Percentiles rank a stretch among this genome's conserved stretches.
Conservation (phyloP, 1,140 invertebrate species). For the Holotrichia oblita region DNA sequence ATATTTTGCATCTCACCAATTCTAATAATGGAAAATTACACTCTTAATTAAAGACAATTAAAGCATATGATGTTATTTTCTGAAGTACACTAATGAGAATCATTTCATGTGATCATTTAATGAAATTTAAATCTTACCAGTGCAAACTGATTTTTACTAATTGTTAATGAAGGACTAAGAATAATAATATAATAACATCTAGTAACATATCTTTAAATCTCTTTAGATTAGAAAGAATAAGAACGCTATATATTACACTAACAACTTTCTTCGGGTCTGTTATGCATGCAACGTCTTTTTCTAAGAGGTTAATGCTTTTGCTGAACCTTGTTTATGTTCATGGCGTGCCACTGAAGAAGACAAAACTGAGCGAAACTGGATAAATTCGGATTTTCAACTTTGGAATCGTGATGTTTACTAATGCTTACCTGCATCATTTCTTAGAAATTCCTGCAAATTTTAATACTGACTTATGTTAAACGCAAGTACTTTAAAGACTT, state of each 20-base stretch:
- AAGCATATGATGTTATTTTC: background rate
- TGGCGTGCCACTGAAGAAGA: background rate
- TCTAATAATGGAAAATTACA: background rate
- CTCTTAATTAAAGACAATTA: constrained; percentile 8
- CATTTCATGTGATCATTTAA: background rate
- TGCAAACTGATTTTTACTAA: background rate
- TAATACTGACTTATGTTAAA: too few species aligned
- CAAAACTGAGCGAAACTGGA: constrained; percentile 1
- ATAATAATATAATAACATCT: background rate
- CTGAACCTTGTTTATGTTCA: background rate
- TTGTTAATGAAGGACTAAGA: background rate
- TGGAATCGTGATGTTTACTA: too few species aligned
- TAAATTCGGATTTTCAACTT: background rate
- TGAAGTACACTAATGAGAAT: background rate
- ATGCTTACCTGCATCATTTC: too few species aligned
- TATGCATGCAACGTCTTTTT: background rate
- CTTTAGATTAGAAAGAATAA: background rate
- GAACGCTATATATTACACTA: background rate
- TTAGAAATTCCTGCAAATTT: too few species aligned
- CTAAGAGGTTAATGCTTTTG: background rate
- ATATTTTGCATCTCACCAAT: background rate
- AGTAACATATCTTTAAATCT: background rate
- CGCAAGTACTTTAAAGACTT: too few species aligned
- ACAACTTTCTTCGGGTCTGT: background rate
- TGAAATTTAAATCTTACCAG: constrained; percentile 13